phyloP scores from a whole-genome alignment of 1,140 invertebrate species.

The Zaprionus camerounensis region DNA sequence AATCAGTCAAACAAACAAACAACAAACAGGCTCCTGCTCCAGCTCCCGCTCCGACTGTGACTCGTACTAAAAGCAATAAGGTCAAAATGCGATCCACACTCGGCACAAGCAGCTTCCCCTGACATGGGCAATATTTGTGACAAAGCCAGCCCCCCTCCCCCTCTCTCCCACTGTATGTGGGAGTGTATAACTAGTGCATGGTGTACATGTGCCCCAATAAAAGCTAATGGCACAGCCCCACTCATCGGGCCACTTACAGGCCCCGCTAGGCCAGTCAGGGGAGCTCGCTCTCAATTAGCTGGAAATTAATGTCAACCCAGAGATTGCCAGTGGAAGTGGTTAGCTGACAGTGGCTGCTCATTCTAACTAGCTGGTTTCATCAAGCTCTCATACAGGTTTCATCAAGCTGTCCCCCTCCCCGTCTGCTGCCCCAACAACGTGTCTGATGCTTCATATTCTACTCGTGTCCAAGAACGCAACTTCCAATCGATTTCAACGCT shows the following conservation, averaged over 20 bases:
- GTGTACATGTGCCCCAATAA: conserved; percentile 45
- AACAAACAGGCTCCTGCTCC: conserved; percentile 43
- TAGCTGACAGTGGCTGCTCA: not conserved
- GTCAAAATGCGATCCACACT: conserved; percentile 30
- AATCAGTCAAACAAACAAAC: conserved; percentile 82
- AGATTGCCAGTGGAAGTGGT: conserved; percentile 13
- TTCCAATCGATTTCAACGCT: conserved; percentile 3
- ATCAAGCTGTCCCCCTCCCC: not conserved
- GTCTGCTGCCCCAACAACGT: not conserved
- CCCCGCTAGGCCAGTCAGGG: conserved; percentile 8
- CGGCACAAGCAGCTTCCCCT: conserved; percentile 1
- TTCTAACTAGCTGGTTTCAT: not conserved
- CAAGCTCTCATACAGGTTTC: not conserved
- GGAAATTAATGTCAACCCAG: conserved; percentile 35
- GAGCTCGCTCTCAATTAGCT: conserved; percentile 37
- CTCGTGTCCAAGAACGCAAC: not conserved
- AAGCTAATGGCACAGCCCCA: conserved; percentile 51
- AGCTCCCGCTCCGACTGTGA: not conserved
- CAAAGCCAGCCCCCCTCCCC: conserved; percentile 19
- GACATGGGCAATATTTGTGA: conserved; percentile 45
- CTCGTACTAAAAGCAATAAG: conserved; percentile 73
- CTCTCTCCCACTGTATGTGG: not conserved
- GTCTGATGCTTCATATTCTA: not conserved
- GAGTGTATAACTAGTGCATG: conserved; percentile 2
- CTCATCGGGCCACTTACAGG: conserved; percentile 44